Conservation (phyloP, 2,888 invertebrate species). For the Rosalia funebris region DNA sequence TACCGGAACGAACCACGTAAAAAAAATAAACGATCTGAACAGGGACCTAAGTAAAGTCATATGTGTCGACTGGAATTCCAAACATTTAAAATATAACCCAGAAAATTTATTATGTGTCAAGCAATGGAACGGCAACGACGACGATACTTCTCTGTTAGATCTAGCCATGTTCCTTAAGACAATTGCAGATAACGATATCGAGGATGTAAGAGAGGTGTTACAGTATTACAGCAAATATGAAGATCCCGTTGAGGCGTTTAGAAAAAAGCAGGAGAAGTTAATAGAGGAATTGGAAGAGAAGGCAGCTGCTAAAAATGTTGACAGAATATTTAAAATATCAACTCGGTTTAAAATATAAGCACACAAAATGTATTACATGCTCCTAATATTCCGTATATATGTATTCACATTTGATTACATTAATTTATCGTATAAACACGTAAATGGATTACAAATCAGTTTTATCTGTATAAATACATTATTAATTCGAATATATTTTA, state of each 20-base stretch:
- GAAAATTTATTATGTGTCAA: slow-evolving; percentile 88
- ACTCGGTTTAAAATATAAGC: not conserved
- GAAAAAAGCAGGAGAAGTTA: slow-evolving; percentile 85
- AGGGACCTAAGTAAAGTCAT: slow-evolving; percentile 88
- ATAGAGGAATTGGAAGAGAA: slow-evolving; percentile 74
- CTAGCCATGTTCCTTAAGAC: slow-evolving; percentile 75
- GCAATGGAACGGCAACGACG: slow-evolving; percentile 92
- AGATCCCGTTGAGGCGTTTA: slow-evolving; percentile 90
- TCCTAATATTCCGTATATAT: too few species aligned
- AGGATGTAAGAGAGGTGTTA: slow-evolving; percentile 92
- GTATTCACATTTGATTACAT: too few species aligned
- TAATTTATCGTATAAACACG: too few species aligned
- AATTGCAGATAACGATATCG: slow-evolving; percentile 85
- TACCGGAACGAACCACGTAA: slow-evolving; percentile 91
- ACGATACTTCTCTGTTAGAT: slow-evolving; percentile 88
- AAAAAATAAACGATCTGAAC: slow-evolving; percentile 85
- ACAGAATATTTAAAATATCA: not conserved
- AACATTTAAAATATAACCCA: slow-evolving; percentile 85
- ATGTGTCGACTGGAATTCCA: slow-evolving; percentile 91
- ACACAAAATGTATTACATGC: too few species aligned
- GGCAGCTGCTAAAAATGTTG: slow-evolving; percentile 63
- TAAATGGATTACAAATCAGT: too few species aligned
- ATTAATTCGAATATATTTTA: too few species aligned
- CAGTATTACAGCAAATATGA: slow-evolving; percentile 91
- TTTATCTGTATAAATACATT: too few species aligned